Evolutionary conservation across 2,888 invertebrate genomes (phyloP).

Genomic region (Isotomurus palustris): DNA sequence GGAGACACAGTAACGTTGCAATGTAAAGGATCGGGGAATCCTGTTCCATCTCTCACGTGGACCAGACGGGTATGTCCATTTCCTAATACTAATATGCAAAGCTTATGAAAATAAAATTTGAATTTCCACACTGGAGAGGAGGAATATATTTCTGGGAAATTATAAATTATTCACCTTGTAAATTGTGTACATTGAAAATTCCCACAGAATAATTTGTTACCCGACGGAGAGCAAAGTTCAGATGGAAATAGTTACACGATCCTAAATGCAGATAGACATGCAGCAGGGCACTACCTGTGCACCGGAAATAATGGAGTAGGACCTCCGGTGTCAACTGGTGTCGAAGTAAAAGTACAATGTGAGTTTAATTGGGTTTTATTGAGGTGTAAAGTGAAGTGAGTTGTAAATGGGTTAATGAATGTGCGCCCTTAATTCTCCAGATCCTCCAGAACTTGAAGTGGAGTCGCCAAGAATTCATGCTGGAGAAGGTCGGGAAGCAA

Average conservation of each 20-base stretch:
- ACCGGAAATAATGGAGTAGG: constrained; percentile 66
- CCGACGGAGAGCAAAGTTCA: constrained; percentile 60
- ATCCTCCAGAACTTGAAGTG: constrained; percentile 66
- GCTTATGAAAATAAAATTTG: no score
- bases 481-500: constrained; percentile 65
- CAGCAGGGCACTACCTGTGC: constrained; percentile 64
- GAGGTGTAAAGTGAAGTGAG: no score
- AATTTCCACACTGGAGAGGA: no score
- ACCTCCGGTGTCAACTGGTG: constrained; percentile 62
- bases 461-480: constrained; percentile 67
- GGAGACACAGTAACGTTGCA: constrained; percentile 65
- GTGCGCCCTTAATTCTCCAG: no score
- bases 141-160: no score
- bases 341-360: constrained; percentile 64
- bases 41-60: constrained; percentile 67
- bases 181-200: no score
- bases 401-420: no score
- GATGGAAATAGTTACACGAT: constrained; percentile 63
- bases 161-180: no score
- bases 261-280: constrained; percentile 60
- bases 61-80: constrained; percentile 62
- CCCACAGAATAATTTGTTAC: constrained; percentile 48
- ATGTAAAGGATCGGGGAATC: constrained; percentile 67
- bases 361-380: no score
- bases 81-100: no score